These are phyloP conservation scores for Ceyx cyanopectus DNA, from an alignment of 2,113 vertebrate genomes.

Conservation along the genomic window DNA sequence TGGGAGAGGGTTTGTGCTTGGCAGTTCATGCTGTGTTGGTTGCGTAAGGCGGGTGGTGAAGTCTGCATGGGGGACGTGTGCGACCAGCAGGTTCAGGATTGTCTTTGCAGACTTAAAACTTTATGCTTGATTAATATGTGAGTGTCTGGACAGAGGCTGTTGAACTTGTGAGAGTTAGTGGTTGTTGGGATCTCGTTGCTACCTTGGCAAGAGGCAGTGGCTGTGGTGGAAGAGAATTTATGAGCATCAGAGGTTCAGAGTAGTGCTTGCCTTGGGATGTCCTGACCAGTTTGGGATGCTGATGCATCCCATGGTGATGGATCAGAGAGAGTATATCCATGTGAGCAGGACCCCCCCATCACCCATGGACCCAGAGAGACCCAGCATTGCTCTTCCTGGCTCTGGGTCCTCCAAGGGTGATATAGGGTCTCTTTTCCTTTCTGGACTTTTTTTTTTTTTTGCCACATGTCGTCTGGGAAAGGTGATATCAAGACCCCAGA, in stretches of 20 bases:
- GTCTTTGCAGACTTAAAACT: background rate
- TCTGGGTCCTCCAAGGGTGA: background rate
- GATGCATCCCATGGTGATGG: background rate
- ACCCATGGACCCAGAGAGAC: background rate
- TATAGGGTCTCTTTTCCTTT: background rate
- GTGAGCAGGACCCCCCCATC: background rate
- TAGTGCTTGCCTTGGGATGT: accelerated
- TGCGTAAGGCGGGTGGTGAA: background rate
- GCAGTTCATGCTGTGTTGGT: background rate
- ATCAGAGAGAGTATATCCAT: background rate
- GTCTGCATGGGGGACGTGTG: background rate
- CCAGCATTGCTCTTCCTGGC: accelerated
- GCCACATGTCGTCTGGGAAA: accelerated
- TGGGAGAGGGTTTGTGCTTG: constrained; percentile 46
- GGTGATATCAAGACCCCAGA: background rate
- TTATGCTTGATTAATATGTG: accelerated
- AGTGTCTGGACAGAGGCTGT: background rate
- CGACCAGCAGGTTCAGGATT: accelerated
- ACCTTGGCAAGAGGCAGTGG: background rate
- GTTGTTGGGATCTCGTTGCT: accelerated
- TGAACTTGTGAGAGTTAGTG: background rate
- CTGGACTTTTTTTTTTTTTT: background rate
- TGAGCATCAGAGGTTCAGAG: background rate
- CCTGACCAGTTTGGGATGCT: background rate
- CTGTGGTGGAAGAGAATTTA: background rate